Conservation (phyloP, 2,888 invertebrate genomes). For the Spodoptera picta region DNA sequence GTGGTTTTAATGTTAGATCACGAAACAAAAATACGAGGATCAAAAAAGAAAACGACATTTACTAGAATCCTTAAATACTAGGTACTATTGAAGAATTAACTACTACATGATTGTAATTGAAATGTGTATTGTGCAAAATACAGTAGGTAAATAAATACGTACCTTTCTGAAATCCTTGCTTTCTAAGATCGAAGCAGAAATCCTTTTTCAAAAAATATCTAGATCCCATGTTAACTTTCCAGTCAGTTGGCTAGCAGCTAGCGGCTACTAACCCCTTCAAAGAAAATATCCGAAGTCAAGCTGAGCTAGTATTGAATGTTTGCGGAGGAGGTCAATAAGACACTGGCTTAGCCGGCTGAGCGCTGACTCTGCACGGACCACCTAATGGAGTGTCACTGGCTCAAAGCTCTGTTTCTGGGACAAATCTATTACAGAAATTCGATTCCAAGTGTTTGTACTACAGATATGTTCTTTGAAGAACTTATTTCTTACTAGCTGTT, state of each 20-base stretch:
- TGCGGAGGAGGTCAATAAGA: slow-evolving; percentile 50
- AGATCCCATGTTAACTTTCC: not conserved
- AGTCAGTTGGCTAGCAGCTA: slow-evolving; percentile 7
- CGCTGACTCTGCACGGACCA: slow-evolving; percentile 45
- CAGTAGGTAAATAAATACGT: no score
- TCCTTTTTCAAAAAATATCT: not conserved
- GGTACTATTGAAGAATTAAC: no score
- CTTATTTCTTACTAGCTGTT: not conserved
- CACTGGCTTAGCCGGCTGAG: slow-evolving; percentile 33
- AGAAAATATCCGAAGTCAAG: slow-evolving; percentile 30
- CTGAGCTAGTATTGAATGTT: slow-evolving; percentile 30
- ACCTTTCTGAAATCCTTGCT: no score
- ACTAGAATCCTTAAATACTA: no score
- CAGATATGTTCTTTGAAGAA: slow-evolving; percentile 1
- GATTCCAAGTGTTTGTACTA: slow-evolving; percentile 19
- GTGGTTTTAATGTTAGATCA: no score
- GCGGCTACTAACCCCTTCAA: slow-evolving; percentile 14
- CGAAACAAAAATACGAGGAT: no score
- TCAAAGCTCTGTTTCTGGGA: slow-evolving; percentile 28
- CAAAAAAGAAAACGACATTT: no score
- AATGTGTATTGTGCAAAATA: no score
- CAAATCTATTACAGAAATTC: slow-evolving; percentile 33
- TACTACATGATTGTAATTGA: no score
- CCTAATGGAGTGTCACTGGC: slow-evolving; percentile 47
- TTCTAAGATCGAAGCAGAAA: not conserved